These are phyloP conservation scores for Climacteris rufus DNA, from an alignment of 2,113 vertebrate species.

Conservation along the genomic window DNA sequence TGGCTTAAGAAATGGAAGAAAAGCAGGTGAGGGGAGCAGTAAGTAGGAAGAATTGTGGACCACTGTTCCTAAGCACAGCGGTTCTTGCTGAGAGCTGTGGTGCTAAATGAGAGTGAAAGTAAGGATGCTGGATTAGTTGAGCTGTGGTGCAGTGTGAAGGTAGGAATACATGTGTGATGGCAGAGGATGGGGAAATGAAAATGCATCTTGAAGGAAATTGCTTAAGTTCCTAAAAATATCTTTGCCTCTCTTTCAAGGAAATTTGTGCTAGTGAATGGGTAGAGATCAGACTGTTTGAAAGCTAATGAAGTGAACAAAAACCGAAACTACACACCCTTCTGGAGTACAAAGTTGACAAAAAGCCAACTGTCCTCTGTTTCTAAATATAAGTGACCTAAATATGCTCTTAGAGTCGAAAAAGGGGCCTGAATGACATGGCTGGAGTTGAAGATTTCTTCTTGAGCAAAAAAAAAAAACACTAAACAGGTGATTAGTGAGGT, in stretches of 20 bases:
- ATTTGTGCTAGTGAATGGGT: not conserved
- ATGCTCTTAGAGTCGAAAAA: not conserved
- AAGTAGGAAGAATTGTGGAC: not conserved
- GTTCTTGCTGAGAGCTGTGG: not conserved
- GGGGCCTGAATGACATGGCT: not conserved
- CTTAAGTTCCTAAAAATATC: not conserved
- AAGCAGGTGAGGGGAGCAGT: not conserved
- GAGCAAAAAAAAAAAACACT: not conserved
- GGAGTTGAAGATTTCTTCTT: not conserved
- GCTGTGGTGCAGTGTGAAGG: not conserved
- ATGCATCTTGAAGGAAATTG: not conserved
- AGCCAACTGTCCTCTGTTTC: not conserved
- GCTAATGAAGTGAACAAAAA: not conserved
- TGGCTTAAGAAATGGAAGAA: slow-evolving; percentile 5
- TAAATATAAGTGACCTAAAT: not conserved
- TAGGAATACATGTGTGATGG: not conserved
- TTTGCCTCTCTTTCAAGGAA: not conserved
- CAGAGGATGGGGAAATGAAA: not conserved
- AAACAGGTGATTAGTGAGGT: not conserved
- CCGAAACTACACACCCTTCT: not conserved
- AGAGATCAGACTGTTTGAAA: not conserved
- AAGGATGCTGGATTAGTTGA: not conserved
- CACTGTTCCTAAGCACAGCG: not conserved
- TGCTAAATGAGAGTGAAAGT: not conserved
- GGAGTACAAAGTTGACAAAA: not conserved